Conservation (phyloP, 1,140 invertebrate species). For the Amphibalanus amphitrite region DNA sequence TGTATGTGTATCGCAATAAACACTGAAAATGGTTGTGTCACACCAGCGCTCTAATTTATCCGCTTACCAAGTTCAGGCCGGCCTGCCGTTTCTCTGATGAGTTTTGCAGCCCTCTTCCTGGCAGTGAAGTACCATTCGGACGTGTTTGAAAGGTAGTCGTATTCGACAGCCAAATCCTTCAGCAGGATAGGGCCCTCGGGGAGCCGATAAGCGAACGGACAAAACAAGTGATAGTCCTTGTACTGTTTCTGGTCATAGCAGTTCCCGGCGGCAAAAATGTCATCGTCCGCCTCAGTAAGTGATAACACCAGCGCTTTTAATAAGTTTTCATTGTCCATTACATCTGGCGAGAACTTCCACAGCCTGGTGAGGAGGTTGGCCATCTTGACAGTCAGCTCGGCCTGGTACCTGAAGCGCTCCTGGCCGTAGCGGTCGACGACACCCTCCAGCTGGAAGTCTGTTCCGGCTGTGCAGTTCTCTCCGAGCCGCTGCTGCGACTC, state of each 20-base stretch:
- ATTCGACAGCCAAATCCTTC: conserved; percentile 76
- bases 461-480: conserved; percentile 79
- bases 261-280: conserved; percentile 83
- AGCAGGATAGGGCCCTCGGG: conserved; percentile 73
- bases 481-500: conserved; percentile 74
- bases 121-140: conserved; percentile 90
- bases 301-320: conserved; percentile 73
- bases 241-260: conserved; percentile 75
- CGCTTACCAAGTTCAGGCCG: too few relatives aligned
- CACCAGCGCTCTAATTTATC: too few relatives aligned
- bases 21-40: too few relatives aligned
- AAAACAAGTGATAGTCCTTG: conserved; percentile 66
- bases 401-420: conserved; percentile 46
- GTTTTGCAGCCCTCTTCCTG: conserved; percentile 68
- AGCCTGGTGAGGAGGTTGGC: conserved; percentile 80
- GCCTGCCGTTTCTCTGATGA: too few relatives aligned
- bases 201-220: conserved; percentile 75
- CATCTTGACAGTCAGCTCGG: conserved; percentile 77
- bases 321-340: conserved; percentile 67
- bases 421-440: conserved; percentile 86
- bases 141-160: conserved; percentile 76
- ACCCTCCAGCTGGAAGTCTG: conserved; percentile 72
- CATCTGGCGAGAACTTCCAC: conserved; percentile 70
- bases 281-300: conserved; percentile 84
- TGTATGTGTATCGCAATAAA: too few relatives aligned